A percentile compares a stretch with the other conserved stretches of the same genome.
These are phyloP conservation scores for Zaprionus bogoriensis DNA, from an alignment of 2,888 invertebrate species.

Conservation along the genomic window DNA sequence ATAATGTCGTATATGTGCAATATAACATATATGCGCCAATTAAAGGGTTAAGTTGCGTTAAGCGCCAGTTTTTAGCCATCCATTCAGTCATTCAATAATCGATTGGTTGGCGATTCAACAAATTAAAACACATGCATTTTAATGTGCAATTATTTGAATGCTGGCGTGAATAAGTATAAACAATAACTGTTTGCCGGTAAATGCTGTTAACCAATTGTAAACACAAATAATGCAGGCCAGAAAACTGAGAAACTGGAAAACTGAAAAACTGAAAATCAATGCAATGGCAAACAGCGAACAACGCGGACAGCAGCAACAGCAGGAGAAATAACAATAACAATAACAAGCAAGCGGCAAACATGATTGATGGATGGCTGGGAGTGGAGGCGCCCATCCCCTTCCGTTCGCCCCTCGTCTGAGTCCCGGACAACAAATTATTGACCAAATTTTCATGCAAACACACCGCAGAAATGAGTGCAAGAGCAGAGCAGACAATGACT, in stretches of 20 bases:
- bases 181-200: slow-evolving; percentile 25
- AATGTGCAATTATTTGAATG: slow-evolving; percentile 49
- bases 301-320: slow-evolving; percentile 26
- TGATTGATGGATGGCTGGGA: slow-evolving; percentile 40
- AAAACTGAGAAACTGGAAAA: slow-evolving; percentile 6
- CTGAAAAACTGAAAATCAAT: slow-evolving; percentile 60
- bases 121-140: slow-evolving; percentile 44
- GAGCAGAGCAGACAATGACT: slow-evolving; percentile 38
- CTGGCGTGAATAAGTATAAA: slow-evolving; percentile 37
- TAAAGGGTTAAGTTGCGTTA: not conserved
- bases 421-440: slow-evolving; percentile 61
- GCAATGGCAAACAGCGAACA: slow-evolving; percentile 59
- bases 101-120: not conserved
- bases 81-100: not conserved
- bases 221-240: slow-evolving; percentile 51
- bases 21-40: too few species aligned
- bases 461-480: slow-evolving; percentile 61
- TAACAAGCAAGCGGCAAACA: slow-evolving; percentile 40
- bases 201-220: slow-evolving; percentile 55
- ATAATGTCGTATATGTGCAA: too few species aligned
- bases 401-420: not conserved
- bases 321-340: slow-evolving; percentile 23
- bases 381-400: not conserved
- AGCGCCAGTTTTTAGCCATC: not conserved
- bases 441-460: slow-evolving; percentile 76